phyloP scores from a whole-genome alignment of 2,113 vertebrate species.

The Psettodes erumei region DNA sequence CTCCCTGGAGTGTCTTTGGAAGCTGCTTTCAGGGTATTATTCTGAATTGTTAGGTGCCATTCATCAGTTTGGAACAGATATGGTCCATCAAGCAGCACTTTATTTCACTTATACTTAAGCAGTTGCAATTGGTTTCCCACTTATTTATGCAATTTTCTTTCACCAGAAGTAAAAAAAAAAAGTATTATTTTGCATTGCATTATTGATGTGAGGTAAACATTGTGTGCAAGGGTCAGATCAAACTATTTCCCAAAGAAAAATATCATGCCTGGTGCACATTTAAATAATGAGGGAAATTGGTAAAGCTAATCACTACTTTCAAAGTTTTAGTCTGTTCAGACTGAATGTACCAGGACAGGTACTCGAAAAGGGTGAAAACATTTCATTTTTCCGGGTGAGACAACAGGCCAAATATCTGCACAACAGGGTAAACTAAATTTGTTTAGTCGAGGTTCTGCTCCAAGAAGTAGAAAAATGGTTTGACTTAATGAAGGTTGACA shows the following conservation, averaged over 20 bases:
- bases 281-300: background rate
- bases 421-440: conserved; percentile 24
- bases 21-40: background rate
- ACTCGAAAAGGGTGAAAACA: background rate
- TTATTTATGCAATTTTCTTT: background rate
- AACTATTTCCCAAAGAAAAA: background rate
- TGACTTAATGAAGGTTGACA: conserved; percentile 53
- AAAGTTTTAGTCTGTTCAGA: background rate
- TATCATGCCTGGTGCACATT: background rate
- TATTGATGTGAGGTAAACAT: background rate
- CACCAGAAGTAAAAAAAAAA: too few relatives aligned
- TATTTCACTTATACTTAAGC: background rate
- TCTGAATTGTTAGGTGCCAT: background rate
- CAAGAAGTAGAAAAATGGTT: conserved; percentile 28
- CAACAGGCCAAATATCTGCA: conserved; percentile 32
- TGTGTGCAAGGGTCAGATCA: background rate
- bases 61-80: background rate
- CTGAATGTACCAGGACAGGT: background rate
- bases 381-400: conserved; percentile 19
- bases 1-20: background rate
- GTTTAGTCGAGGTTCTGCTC: conserved; percentile 37
- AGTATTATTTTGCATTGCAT: too few relatives aligned
- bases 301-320: background rate
- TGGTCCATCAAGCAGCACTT: background rate
- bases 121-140: background rate